phyloP scores from a whole-genome alignment of 1,140 invertebrate genomes.

The Micrasema longulum region DNA sequence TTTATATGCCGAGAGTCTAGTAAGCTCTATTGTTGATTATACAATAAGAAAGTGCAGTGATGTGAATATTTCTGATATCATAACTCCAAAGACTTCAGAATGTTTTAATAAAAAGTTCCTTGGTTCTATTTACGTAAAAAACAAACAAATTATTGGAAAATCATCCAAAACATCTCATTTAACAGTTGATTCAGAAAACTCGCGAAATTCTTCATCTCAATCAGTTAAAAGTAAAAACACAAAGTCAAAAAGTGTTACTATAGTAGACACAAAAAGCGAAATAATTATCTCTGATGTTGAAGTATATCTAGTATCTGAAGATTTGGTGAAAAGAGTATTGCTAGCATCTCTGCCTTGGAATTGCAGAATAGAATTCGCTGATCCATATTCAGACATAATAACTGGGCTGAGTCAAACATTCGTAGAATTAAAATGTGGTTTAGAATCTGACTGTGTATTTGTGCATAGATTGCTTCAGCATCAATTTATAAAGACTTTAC shows the following conservation, averaged over 20 bases:
- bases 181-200: not conserved
- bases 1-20: constrained; percentile 13
- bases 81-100: constrained; percentile 28
- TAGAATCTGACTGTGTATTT: constrained; percentile 27
- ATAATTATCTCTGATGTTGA: not conserved
- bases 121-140: not conserved
- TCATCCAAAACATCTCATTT: constrained; percentile 4
- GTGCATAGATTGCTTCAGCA: constrained; percentile 29
- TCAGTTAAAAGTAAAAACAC: constrained; percentile 14
- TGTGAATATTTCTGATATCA: constrained; percentile 34
- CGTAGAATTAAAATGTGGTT: constrained; percentile 32
- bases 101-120: constrained; percentile 33
- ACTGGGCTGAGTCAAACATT: constrained; percentile 22
- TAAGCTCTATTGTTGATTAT: constrained; percentile 19
- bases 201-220: constrained; percentile 12
- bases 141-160: constrained; percentile 5
- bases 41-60: constrained; percentile 37
- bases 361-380: constrained; percentile 30
- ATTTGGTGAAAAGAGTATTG: constrained; percentile 26
- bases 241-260: constrained; percentile 17
- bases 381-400: constrained; percentile 21
- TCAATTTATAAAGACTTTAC: constrained; percentile 37
- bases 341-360: constrained; percentile 34
- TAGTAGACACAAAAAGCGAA: not conserved
- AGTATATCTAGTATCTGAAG: constrained; percentile 24